Conservation (phyloP, 2,888 invertebrate species). For the Rhynchonema sp. region DNA sequence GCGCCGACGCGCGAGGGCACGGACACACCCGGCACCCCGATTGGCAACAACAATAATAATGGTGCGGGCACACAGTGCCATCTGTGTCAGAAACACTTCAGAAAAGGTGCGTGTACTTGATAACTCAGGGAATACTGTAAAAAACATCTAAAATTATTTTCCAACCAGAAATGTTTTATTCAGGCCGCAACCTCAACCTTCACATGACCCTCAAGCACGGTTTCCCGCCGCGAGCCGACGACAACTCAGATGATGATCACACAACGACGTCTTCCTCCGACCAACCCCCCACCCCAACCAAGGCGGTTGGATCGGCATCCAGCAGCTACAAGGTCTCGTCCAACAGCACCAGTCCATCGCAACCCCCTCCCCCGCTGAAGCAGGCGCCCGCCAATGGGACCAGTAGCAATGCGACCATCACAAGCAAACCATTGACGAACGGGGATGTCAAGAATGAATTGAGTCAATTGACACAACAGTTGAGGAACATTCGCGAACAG, state of each 20-base stretch:
- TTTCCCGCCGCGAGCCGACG: conserved; percentile 11
- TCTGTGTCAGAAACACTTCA: conserved; percentile 26
- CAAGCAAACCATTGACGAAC: not conserved
- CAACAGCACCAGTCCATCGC: not conserved
- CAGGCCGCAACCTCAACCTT: conserved; percentile 1
- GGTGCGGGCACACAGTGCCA: conserved; percentile 14
- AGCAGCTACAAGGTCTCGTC: not conserved
- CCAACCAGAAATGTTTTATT: too few species aligned
- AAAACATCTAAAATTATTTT: not conserved
- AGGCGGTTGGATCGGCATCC: not conserved
- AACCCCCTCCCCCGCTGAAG: not conserved
- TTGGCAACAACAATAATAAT: too few species aligned
- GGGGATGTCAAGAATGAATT: not conserved
- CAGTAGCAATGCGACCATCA: not conserved
- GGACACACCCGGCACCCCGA: too few species aligned
- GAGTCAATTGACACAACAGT: conserved; percentile 6
- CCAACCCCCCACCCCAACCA: conserved; percentile 6
- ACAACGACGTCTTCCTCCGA: not conserved
- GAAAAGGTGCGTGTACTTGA: conserved; percentile 15
- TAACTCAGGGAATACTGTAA: not conserved
- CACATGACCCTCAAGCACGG: conserved; percentile 18
- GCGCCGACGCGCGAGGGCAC: too few species aligned
- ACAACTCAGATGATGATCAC: not conserved
- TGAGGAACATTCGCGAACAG: not conserved
- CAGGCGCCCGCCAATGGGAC: not conserved